Evolutionary conservation across 2,888 invertebrate genomes (phyloP).

Genomic region (Axea sp.): DNA sequence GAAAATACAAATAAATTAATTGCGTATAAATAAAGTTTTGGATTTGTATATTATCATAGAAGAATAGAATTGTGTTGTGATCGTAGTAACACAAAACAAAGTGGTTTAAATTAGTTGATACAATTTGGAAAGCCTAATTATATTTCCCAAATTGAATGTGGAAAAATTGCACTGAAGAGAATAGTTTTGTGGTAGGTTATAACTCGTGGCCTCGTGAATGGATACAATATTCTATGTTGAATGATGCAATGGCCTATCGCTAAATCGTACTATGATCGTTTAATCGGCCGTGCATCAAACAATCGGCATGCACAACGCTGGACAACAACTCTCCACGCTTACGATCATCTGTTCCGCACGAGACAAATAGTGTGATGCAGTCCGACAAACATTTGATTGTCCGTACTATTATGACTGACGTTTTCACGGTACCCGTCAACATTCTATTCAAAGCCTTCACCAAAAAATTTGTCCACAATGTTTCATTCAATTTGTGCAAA

Average conservation of each 20-base stretch:
- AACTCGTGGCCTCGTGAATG: slow-evolving; percentile 61
- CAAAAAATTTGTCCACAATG: slow-evolving; percentile 30
- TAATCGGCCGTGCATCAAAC: slow-evolving; percentile 78
- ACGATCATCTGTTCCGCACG: slow-evolving; percentile 76
- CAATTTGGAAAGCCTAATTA: too few species aligned
- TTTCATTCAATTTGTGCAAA: slow-evolving; percentile 7
- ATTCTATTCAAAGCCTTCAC: slow-evolving; percentile 23
- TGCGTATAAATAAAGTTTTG: too few species aligned
- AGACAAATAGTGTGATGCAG: slow-evolving; percentile 76
- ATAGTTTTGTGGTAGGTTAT: too few species aligned
- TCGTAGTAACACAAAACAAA: too few species aligned
- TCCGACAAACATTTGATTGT: slow-evolving; percentile 77
- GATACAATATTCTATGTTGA: slow-evolving; percentile 72
- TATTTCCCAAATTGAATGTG: too few species aligned
- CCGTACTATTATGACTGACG: slow-evolving; percentile 76
- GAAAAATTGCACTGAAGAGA: too few species aligned
- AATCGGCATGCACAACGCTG: slow-evolving; percentile 70
- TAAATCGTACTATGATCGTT: slow-evolving; percentile 71
- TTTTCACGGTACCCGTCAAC: slow-evolving; percentile 67
- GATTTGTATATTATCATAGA: too few species aligned
- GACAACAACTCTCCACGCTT: slow-evolving; percentile 63
- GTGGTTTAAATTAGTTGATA: too few species aligned
- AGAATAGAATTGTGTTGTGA: too few species aligned
- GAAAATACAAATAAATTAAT: too few species aligned
- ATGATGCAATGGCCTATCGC: slow-evolving; percentile 60